These are phyloP conservation scores for Corythornis cristatus DNA, from an alignment of 2,113 vertebrate species.

Conservation along the genomic window DNA sequence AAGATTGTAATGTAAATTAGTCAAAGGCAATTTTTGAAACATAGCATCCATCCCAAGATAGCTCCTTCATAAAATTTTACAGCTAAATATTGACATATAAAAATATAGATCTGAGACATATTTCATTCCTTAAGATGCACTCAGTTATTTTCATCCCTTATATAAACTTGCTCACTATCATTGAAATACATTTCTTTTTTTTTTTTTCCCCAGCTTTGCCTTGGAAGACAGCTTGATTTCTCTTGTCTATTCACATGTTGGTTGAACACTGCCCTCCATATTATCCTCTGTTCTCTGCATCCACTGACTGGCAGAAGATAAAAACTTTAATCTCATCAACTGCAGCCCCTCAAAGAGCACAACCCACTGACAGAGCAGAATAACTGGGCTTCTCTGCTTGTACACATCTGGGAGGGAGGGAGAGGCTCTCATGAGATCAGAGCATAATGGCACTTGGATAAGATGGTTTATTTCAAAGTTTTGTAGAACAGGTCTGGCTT, in stretches of 20 bases:
- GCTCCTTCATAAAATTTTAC: neutral
- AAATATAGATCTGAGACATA: neutral
- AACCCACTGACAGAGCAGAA: neutral
- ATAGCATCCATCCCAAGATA: neutral
- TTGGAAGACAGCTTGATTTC: neutral
- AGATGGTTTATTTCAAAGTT: neutral
- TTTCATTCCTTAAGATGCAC: neutral
- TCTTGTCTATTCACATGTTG: neutral
- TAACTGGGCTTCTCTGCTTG: accelerated
- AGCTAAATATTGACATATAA: neutral
- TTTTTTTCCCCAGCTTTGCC: neutral
- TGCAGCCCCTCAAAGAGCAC: neutral
- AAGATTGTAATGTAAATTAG: neutral
- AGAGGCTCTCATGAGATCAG: neutral
- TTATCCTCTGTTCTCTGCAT: neutral
- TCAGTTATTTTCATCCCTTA: neutral
- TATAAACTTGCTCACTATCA: neutral
- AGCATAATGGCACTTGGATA: neutral
- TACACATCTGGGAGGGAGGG: neutral
- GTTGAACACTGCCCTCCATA: neutral
- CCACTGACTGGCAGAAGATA: neutral
- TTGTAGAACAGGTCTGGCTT: neutral
- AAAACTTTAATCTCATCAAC: neutral
- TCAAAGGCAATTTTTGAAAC: neutral
- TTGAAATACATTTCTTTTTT: accelerated